Conservation (phyloP, 2,797 vertebrate genomes). For the Chanos chanos region DNA sequence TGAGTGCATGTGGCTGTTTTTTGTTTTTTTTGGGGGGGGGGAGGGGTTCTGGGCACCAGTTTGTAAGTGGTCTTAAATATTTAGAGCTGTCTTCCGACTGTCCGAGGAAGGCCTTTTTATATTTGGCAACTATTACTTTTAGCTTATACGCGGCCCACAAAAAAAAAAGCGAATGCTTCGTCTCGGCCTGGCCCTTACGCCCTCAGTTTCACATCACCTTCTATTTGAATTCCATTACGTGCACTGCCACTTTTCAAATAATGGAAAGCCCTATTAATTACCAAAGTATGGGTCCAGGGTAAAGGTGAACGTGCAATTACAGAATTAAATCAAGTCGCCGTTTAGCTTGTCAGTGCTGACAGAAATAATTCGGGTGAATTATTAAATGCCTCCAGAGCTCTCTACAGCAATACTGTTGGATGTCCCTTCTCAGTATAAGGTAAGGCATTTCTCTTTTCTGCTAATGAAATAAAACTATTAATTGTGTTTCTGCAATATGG, state of each 20-base stretch:
- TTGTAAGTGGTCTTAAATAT: no score
- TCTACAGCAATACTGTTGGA: slow-evolving; percentile 48
- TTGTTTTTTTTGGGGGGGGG: background rate
- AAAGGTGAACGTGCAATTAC: slow-evolving; percentile 75
- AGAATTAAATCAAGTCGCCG: slow-evolving; percentile 72
- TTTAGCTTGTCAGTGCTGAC: slow-evolving; percentile 76
- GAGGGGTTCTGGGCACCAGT: background rate
- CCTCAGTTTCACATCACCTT: slow-evolving; percentile 63
- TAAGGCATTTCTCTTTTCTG: slow-evolving; percentile 28
- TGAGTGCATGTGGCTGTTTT: no score
- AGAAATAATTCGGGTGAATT: slow-evolving; percentile 77
- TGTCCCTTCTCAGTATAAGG: slow-evolving; percentile 26
- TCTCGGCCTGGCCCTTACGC: slow-evolving; percentile 37
- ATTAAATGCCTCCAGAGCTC: slow-evolving; percentile 62
- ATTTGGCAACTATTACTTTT: slow-evolving; percentile 26
- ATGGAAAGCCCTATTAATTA: slow-evolving; percentile 70
- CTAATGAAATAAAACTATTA: slow-evolving; percentile 35
- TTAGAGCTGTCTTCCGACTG: background rate
- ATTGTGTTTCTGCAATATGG: slow-evolving; percentile 1
- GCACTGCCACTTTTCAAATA: slow-evolving; percentile 65
- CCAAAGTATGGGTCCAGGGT: slow-evolving; percentile 65
- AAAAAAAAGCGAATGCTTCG: slow-evolving; percentile 36
- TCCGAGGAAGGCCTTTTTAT: slow-evolving; percentile 32
- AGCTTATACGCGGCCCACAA: slow-evolving; percentile 36
- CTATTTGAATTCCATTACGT: slow-evolving; percentile 71